phyloP scores from a whole-genome alignment of 2,113 vertebrate species.

The Xenopus borealis region DNA sequence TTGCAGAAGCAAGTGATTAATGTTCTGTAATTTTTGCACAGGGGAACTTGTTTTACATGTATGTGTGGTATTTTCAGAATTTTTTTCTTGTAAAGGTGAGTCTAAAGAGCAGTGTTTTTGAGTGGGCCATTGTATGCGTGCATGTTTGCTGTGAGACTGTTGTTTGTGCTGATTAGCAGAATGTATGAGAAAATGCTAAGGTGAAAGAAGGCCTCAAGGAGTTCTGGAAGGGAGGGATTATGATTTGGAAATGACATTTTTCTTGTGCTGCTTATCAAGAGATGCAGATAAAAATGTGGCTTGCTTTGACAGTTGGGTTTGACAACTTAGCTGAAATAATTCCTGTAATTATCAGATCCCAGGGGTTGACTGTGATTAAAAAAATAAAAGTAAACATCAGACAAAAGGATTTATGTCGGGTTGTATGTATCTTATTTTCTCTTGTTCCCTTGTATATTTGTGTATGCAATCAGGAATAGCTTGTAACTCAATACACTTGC shows the following conservation, averaged over 20 bases:
- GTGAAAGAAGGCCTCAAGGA: conserved; percentile 51
- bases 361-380: not conserved
- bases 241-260: conserved; percentile 22
- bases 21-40: too few species aligned
- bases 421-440: too few species aligned
- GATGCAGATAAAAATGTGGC: conserved; percentile 34
- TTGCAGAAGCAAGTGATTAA: too few species aligned
- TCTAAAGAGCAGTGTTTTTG: too few species aligned
- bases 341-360: conserved; percentile 30
- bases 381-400: too few species aligned
- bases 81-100: too few species aligned
- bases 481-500: too few species aligned
- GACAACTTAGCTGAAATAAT: conserved; percentile 38
- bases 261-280: not conserved
- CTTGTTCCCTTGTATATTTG: not conserved
- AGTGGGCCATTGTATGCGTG: not conserved
- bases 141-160: not conserved
- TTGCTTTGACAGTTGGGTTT: conserved; percentile 34
- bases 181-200: conserved; percentile 52
- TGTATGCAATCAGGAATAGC: not conserved
- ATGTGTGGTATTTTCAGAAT: too few species aligned
- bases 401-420: not conserved
- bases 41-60: too few species aligned
- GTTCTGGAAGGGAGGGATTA: conserved; percentile 39
- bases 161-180: conserved; percentile 37